Evolutionary conservation across 1,140 invertebrate genomes (phyloP).

Genomic region (Ganaspis sp.): DNA sequence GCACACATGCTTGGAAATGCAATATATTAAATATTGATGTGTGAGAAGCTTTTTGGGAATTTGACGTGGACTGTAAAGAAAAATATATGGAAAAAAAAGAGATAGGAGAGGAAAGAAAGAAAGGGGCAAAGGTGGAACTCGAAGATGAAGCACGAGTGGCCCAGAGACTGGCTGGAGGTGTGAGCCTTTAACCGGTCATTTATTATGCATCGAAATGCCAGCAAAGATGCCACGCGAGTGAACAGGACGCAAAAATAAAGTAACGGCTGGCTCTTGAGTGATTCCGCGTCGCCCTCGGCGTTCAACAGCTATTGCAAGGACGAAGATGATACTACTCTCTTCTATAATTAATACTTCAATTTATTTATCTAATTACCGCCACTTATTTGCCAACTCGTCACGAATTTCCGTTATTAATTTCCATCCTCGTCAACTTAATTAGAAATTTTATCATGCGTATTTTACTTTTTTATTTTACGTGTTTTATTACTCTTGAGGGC

Average conservation of each 20-base stretch:
- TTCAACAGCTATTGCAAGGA: conserved; percentile 46
- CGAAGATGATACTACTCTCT: conserved; percentile 29
- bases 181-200: conserved; percentile 72
- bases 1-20: too few relatives aligned
- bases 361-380: conserved; percentile 9
- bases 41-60: background rate
- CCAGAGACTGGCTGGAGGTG: conserved; percentile 62
- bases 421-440: background rate
- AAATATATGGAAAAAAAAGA: conserved; percentile 16
- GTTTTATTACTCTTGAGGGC: too few relatives aligned
- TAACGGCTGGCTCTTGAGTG: conserved; percentile 72
- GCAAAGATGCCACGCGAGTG: conserved; percentile 74
- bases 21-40: background rate
- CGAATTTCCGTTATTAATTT: background rate
- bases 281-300: conserved; percentile 72
- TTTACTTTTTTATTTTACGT: too few relatives aligned
- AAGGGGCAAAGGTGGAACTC: conserved; percentile 54
- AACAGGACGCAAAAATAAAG: conserved; percentile 75
- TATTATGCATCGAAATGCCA: conserved; percentile 77
- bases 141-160: conserved; percentile 43
- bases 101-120: conserved; percentile 45
- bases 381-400: background rate
- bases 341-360: conserved; percentile 24
- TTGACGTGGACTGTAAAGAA: conserved; percentile 12
- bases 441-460: too few relatives aligned